A percentile compares a stretch with the other conserved stretches of the same genome.
phyloP scores from a whole-genome alignment of 2,113 vertebrate species.

The Artemisiospiza belli region DNA sequence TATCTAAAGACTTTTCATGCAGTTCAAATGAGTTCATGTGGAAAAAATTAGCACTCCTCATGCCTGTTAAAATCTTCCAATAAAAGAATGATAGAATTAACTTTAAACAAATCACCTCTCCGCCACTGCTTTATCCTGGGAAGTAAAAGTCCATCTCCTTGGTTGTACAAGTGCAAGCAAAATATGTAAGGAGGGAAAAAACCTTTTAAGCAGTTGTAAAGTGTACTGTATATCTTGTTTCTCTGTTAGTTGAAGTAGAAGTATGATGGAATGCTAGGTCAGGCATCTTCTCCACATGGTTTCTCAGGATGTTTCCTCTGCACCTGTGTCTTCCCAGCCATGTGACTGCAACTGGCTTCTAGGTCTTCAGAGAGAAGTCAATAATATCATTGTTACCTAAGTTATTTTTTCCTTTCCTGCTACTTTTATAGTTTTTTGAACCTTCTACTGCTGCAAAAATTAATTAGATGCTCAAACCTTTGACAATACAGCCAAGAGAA shows the following conservation, averaged over 20 bases:
- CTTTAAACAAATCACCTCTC: background rate
- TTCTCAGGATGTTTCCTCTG: background rate
- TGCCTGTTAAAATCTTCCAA: background rate
- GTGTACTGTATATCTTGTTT: background rate
- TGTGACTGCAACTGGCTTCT: background rate
- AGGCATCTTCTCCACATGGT: background rate
- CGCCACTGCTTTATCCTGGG: rapidly evolving
- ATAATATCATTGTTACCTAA: background rate
- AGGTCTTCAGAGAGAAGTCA: background rate
- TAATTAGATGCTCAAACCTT: background rate
- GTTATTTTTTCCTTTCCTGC: background rate
- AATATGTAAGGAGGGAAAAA: background rate
- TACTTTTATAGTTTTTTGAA: background rate
- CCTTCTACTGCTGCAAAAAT: background rate
- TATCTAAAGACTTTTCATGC: background rate
- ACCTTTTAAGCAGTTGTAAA: background rate
- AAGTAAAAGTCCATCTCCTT: background rate
- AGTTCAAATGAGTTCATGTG: background rate
- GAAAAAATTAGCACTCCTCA: background rate
- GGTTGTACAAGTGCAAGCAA: background rate
- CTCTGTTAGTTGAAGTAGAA: background rate
- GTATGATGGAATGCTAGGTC: background rate
- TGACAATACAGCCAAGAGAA: background rate
- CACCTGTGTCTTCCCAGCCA: background rate
- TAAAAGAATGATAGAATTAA: no score